A percentile compares a stretch with the other conserved stretches of the same genome.
phyloP scores from a whole-genome alignment of 2,113 vertebrate genomes.

The Eira barbara region DNA sequence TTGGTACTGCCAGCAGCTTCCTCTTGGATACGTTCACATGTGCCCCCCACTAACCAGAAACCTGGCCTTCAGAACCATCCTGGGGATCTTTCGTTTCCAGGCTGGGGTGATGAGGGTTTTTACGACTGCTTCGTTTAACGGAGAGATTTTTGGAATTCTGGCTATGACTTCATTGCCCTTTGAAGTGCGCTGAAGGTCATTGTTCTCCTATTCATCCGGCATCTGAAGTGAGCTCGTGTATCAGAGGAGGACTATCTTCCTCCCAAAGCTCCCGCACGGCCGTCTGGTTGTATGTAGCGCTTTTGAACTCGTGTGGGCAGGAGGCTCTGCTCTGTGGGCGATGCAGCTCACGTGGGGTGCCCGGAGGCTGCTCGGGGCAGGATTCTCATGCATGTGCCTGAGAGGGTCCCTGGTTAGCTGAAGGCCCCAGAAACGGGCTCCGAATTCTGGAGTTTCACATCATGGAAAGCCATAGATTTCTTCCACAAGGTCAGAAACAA shows the following conservation, averaged over 20 bases:
- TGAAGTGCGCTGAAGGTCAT: too few relatives aligned
- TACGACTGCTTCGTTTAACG: neutral
- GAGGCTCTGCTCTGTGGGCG: neutral
- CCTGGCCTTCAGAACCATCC: neutral
- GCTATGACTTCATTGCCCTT: neutral
- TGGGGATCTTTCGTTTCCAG: neutral
- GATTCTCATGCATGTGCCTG: neutral
- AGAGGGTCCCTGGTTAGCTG: neutral
- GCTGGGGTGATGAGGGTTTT: neutral
- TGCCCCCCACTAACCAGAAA: neutral
- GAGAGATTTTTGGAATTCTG: neutral
- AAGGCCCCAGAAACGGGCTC: neutral
- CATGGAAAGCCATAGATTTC: neutral
- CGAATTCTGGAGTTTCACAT: neutral
- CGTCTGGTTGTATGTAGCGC: neutral
- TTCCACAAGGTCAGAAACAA: neutral
- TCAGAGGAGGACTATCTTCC: neutral
- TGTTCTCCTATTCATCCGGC: neutral
- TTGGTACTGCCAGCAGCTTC: neutral
- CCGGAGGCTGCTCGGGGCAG: neutral
- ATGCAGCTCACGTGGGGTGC: fast-evolving
- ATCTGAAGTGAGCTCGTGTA: neutral
- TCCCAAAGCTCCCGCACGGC: neutral
- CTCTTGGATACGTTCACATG: neutral
- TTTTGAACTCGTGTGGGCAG: fast-evolving